Conservation (phyloP, 2,888 invertebrate species). For the Digitonthophagus gazella region DNA sequence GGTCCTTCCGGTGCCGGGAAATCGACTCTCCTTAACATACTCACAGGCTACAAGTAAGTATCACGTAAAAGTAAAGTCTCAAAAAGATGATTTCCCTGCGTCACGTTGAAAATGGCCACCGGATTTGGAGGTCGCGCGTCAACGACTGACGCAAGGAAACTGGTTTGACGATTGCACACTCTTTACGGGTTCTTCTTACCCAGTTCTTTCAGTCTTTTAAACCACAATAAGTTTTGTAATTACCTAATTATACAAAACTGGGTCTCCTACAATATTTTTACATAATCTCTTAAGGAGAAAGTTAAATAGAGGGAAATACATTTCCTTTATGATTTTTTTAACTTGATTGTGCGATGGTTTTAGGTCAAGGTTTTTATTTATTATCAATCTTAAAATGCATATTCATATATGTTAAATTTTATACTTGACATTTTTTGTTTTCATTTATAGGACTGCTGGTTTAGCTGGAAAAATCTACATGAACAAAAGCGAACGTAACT, state of each 20-base stretch:
- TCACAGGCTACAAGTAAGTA: constrained; percentile 92
- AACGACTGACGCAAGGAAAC: not conserved
- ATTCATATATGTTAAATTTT: too few species aligned
- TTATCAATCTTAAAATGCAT: too few species aligned
- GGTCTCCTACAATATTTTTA: too few species aligned
- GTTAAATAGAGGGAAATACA: too few species aligned
- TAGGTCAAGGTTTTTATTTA: too few species aligned
- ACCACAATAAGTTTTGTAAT: too few species aligned
- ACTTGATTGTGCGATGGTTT: too few species aligned
- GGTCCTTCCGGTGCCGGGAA: constrained; percentile 96
- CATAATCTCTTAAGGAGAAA: too few species aligned
- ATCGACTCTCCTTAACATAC: constrained; percentile 89
- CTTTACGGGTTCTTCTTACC: not conserved
- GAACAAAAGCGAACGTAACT: constrained; percentile 79
- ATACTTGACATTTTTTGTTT: not conserved
- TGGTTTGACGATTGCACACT: not conserved
- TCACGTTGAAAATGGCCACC: not conserved
- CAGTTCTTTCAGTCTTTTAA: too few species aligned
- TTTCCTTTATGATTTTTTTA: too few species aligned
- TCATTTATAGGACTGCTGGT: constrained; percentile 66
- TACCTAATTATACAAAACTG: too few species aligned
- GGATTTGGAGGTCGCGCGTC: not conserved
- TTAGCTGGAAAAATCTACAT: constrained; percentile 82
- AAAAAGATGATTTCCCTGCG: not conserved
- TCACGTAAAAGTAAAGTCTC: not conserved